These are phyloP conservation scores for Actinemys pallida DNA, from an alignment of 2,113 vertebrate genomes.

Conservation along the genomic window DNA sequence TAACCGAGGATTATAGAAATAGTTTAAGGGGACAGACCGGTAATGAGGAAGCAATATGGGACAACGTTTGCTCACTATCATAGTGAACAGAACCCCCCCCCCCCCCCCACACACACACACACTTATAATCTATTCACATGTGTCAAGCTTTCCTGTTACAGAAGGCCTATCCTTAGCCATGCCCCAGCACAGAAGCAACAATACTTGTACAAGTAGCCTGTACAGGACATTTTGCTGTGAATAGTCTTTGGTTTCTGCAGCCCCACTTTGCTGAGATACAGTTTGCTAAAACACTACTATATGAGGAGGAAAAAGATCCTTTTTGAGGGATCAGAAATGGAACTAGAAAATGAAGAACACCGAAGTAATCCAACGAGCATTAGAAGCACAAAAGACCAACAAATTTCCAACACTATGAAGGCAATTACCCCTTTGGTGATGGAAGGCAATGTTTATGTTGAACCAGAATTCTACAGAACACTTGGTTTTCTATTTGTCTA, in stretches of 20 bases:
- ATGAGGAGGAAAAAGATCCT: background rate
- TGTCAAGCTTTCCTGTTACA: background rate
- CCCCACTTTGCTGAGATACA: background rate
- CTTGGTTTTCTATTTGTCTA: background rate
- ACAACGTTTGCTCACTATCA: background rate
- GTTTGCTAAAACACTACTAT: background rate
- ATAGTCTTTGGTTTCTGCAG: background rate
- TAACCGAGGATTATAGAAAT: too few relatives aligned
- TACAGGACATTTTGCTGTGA: background rate
- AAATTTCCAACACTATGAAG: background rate
- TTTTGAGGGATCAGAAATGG: background rate
- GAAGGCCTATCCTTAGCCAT: background rate
- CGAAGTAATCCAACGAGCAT: background rate
- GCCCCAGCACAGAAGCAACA: background rate
- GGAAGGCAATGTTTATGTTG: background rate
- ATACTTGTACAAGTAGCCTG: background rate
- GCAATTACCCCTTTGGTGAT: background rate
- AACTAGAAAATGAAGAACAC: background rate
- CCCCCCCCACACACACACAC: too few relatives aligned
- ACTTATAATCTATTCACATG: background rate
- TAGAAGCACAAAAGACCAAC: background rate
- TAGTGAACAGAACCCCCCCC: background rate
- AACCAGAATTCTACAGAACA: background rate
- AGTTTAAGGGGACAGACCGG: too few relatives aligned
- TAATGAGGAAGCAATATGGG: too few relatives aligned